Evolutionary conservation across 2,888 invertebrate species (phyloP).

Genomic region (Ormyrus nitidulus): DNA sequence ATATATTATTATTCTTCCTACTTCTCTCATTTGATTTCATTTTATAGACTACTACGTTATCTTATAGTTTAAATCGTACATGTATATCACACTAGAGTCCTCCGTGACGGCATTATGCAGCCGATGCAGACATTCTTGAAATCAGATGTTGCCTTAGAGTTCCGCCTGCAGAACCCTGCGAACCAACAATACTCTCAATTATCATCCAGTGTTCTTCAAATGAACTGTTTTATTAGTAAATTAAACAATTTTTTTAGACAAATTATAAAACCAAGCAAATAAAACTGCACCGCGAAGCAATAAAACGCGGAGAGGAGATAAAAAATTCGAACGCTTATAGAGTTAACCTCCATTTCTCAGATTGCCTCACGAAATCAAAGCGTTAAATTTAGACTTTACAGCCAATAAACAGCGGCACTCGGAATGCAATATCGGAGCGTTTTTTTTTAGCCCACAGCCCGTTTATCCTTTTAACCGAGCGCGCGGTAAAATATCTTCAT

Average conservation of each 20-base stretch:
- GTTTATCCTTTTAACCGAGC: too few species aligned
- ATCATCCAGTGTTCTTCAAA: too few species aligned
- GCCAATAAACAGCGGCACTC: too few species aligned
- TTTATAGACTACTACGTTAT: slow-evolving; percentile 15
- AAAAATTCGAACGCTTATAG: background rate
- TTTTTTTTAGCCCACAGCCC: too few species aligned
- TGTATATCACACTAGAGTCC: slow-evolving; percentile 68
- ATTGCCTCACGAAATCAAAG: too few species aligned
- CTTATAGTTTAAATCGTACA: slow-evolving; percentile 26
- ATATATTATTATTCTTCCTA: background rate
- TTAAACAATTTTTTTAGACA: background rate
- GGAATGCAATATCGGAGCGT: background rate
- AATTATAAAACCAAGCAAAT: slow-evolving; percentile 5
- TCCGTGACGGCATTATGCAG: slow-evolving; percentile 59
- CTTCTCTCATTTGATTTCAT: slow-evolving; percentile 41
- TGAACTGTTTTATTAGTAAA: too few species aligned
- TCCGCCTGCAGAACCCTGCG: slow-evolving; percentile 71
- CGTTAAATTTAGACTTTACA: too few species aligned
- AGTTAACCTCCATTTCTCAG: too few species aligned
- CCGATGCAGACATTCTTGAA: slow-evolving; percentile 56
- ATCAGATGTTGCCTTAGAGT: slow-evolving; percentile 60
- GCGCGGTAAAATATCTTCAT: slow-evolving; percentile 37
- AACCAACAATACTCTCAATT: slow-evolving; percentile 30
- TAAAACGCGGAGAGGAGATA: background rate
- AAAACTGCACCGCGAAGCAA: background rate